Evolutionary conservation across 2,797 vertebrate genomes (phyloP).

Genomic region (Carcharodon carcharias): DNA sequence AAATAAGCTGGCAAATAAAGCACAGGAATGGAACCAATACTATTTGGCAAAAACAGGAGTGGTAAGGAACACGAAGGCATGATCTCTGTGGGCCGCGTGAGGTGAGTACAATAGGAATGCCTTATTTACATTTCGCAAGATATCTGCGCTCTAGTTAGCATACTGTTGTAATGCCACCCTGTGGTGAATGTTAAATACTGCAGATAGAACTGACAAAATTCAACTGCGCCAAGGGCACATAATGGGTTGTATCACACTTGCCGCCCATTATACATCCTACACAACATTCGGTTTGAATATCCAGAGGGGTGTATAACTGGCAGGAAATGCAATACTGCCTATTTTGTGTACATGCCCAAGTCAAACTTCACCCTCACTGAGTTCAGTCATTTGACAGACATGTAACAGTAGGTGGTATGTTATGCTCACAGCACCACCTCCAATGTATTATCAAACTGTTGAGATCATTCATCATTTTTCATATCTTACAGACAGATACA

Average conservation of each 20-base stretch:
- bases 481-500: too few species aligned
- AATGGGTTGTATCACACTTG: background rate
- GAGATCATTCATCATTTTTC: too few species aligned
- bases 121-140: background rate
- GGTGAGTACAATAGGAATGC: background rate
- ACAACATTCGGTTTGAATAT: background rate
- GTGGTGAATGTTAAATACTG: background rate
- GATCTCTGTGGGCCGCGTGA: background rate
- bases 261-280: background rate
- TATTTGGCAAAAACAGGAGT: background rate
- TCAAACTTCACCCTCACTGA: background rate
- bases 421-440: too few species aligned
- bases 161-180: background rate
- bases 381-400: too few species aligned
- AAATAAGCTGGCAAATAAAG: background rate
- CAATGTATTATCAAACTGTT: too few species aligned
- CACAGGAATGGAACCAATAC: background rate
- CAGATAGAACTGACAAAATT: background rate
- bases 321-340: too few species aligned
- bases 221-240: background rate
- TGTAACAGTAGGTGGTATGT: too few species aligned
- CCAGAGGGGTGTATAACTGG: too few species aligned
- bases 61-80: background rate
- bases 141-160: background rate
- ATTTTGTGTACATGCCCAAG: background rate